These are phyloP conservation scores for Chaetops frenatus DNA, from an alignment of 2,113 vertebrate genomes.

Conservation along the genomic window DNA sequence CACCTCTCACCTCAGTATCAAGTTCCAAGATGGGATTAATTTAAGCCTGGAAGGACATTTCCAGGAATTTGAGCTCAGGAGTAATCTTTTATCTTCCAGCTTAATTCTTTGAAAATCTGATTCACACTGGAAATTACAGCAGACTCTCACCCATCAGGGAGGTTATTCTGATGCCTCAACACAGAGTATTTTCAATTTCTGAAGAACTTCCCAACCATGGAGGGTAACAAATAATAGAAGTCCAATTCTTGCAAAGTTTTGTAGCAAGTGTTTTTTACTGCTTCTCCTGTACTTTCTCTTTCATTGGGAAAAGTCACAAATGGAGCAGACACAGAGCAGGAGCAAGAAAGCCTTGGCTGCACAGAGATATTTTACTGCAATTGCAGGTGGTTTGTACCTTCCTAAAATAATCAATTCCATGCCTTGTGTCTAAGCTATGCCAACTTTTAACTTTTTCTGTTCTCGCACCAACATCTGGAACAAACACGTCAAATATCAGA, in stretches of 20 bases:
- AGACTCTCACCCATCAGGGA: neutral
- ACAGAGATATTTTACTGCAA: constrained; percentile 1
- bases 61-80: constrained; percentile 2
- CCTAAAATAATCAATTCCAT: neutral
- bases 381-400: neutral
- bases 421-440: neutral
- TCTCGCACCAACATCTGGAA: neutral
- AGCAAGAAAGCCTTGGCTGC: constrained; percentile 47
- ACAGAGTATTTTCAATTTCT: neutral
- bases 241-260: constrained; percentile 63
- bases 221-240: constrained; percentile 6
- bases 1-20: neutral
- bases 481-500: neutral
- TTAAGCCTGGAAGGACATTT: neutral
- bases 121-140: neutral
- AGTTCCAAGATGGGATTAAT: neutral
- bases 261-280: constrained; percentile 72
- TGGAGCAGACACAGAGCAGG: constrained; percentile 54
- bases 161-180: neutral
- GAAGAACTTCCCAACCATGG: neutral
- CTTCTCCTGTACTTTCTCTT: constrained; percentile 52
- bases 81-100: neutral
- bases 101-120: neutral
- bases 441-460: neutral
- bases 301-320: constrained; percentile 60